Evolutionary conservation across 2,888 invertebrate genomes (phyloP).

Genomic region (Parochlus steinenii): DNA sequence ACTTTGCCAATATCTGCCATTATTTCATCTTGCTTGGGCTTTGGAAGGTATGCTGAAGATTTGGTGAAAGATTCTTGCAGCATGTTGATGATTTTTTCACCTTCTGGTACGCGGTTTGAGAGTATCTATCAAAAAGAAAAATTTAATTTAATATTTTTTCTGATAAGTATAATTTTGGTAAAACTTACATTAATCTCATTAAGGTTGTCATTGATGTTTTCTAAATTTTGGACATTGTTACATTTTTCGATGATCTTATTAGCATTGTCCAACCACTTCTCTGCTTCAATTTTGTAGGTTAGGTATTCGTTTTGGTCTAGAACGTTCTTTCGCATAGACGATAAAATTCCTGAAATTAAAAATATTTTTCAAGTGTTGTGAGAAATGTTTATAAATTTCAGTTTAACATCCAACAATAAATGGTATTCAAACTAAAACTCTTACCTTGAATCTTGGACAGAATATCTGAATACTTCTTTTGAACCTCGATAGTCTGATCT

Average conservation of each 20-base stretch:
- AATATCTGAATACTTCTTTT: slow-evolving; percentile 64
- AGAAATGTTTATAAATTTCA: background rate
- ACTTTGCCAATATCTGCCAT: slow-evolving; percentile 59
- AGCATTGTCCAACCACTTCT: slow-evolving; percentile 67
- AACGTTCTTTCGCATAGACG: slow-evolving; percentile 76
- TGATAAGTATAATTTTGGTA: background rate
- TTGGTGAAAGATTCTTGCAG: slow-evolving; percentile 73
- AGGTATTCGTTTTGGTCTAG: slow-evolving; percentile 84
- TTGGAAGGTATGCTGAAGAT: slow-evolving; percentile 64
- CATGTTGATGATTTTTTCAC: slow-evolving; percentile 67
- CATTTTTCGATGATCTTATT: slow-evolving; percentile 71
- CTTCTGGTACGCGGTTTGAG: slow-evolving; percentile 58
- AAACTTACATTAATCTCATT: slow-evolving; percentile 53
- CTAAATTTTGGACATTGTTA: slow-evolving; percentile 61
- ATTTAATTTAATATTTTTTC: background rate
- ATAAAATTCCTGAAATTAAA: slow-evolving; percentile 39
- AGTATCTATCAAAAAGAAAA: slow-evolving; percentile 24
- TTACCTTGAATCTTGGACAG: slow-evolving; percentile 58
- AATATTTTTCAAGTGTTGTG: slow-evolving; percentile 5
- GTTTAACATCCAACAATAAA: too few species aligned
- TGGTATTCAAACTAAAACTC: background rate
- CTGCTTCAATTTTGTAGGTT: slow-evolving; percentile 67
- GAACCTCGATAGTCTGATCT: slow-evolving; percentile 70
- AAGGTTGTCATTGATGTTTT: slow-evolving; percentile 60
- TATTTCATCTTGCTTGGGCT: slow-evolving; percentile 61